Evolutionary conservation across 2,113 vertebrate genomes (phyloP).

Genomic region (Festucalex cinctus): DNA sequence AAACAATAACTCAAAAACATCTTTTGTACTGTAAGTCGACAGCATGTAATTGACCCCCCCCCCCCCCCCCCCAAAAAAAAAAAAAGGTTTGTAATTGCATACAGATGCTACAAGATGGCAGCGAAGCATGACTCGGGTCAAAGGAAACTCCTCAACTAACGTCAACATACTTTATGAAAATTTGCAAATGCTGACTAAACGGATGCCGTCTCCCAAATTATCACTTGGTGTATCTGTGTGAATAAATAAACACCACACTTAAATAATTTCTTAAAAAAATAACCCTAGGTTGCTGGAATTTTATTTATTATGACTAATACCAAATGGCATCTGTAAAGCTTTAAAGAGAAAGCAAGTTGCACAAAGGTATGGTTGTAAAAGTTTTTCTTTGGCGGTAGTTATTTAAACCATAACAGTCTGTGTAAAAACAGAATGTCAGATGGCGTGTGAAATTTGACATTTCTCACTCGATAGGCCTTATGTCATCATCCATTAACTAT

Average conservation of each 20-base stretch:
- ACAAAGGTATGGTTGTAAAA: too few species aligned
- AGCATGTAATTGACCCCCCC: background rate
- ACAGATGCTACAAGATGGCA: background rate
- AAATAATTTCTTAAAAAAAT: background rate
- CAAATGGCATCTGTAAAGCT: background rate
- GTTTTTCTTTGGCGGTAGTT: too few species aligned
- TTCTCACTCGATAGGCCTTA: too few species aligned
- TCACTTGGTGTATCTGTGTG: too few species aligned
- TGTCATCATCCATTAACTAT: too few species aligned
- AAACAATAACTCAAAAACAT: background rate
- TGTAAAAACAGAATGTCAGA: too few species aligned
- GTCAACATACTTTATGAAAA: background rate
- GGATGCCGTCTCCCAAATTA: too few species aligned
- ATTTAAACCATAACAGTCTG: too few species aligned
- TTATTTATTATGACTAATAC: too few species aligned
- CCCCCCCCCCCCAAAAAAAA: too few species aligned
- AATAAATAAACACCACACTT: too few species aligned
- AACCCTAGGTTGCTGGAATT: background rate
- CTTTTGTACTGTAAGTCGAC: background rate
- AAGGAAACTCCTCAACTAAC: background rate
- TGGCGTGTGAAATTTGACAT: too few species aligned
- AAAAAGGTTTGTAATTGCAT: background rate
- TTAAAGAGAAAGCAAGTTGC: background rate
- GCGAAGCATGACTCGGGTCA: background rate
- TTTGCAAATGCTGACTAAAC: background rate